Evolutionary conservation across 1,140 invertebrate genomes (phyloP), one percentile per base, ranked within the genome.

Genomic region (Lasioglossum baleicum): DNA sequence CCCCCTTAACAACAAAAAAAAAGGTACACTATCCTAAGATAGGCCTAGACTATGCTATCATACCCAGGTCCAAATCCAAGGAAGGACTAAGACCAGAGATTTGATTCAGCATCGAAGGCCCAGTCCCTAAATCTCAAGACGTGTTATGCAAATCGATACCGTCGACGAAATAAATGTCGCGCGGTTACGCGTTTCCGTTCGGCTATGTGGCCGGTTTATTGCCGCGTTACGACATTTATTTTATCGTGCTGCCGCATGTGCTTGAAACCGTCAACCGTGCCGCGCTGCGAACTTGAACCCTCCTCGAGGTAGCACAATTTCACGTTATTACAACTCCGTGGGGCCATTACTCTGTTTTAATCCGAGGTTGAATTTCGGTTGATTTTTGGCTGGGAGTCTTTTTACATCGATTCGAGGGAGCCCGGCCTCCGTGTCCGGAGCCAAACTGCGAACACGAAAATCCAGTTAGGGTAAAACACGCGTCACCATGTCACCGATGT

Each of bases 151-250:
- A 80, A 86, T 80, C 77, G 80, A 76, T 85, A 68, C 68, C 60
- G 65, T 81, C 40, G 42, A n/a, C 70, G 81, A 77, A 80, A 77
- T 74, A 81, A 85, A 86, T 83, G 77, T 75, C 75, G 67, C 67
- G 15, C 67, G 65, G 60, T 83, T 84, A 83, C 63, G 68, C 70
- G 83, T 61, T 81, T 68, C 82, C 71, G 71, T 71, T 75, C 17
- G 56, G 15, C 44, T 75, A 81, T 72, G 82, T 73, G 82, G 69
- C 83, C 64, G 58, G 69, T 83, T 84, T 84, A 81, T 76, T 63
- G 77, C 67, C 44, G 67, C n/a, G 81, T 83, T 67, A 64, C 66
- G 83, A 75, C 79, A 76, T 81, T 81, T 71, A 67, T 83, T 84
- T 83, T 80, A 84, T 83, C 71, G 82, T 75, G 31, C 77, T 35